These are phyloP conservation scores for Tanytarsus gracilentus DNA, from an alignment of 2,888 invertebrate genomes.

Conservation along the genomic window DNA sequence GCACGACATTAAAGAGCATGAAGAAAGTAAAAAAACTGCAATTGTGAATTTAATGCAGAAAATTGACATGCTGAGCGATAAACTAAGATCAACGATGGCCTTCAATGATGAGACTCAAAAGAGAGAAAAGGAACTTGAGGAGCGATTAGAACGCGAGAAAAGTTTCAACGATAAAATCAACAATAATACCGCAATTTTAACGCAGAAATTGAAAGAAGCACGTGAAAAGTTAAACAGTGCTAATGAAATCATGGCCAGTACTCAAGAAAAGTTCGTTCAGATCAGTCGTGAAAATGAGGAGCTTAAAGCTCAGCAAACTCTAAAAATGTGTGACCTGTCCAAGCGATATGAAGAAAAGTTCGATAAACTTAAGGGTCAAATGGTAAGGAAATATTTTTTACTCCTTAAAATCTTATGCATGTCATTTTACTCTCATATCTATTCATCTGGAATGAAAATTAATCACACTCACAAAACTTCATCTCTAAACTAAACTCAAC, in stretches of 20 bases:
- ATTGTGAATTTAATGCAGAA: not conserved
- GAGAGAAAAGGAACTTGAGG: not conserved
- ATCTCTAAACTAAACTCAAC: too few species aligned
- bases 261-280: too few species aligned
- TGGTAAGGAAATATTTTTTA: constrained; percentile 51
- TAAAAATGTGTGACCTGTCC: too few species aligned
- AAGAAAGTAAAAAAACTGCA: not conserved
- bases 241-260: too few species aligned
- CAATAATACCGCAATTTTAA: constrained; percentile 37
- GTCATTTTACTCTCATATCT: too few species aligned
- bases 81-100: not conserved
- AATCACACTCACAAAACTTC: too few species aligned
- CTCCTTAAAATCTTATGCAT: too few species aligned
- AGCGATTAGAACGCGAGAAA: constrained; percentile 14
- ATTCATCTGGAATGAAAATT: too few species aligned
- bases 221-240: too few species aligned
- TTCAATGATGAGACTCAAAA: constrained; percentile 1
- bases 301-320: too few species aligned
- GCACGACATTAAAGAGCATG: not conserved
- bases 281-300: too few species aligned
- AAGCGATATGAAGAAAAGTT: constrained; percentile 68
- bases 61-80: not conserved
- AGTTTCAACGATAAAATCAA: constrained; percentile 32
- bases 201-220: not conserved
- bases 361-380: constrained; percentile 69